These are phyloP conservation scores for Semicossyphus pulcher DNA, from an alignment of 2,113 vertebrate genomes.

Conservation along the genomic window DNA sequence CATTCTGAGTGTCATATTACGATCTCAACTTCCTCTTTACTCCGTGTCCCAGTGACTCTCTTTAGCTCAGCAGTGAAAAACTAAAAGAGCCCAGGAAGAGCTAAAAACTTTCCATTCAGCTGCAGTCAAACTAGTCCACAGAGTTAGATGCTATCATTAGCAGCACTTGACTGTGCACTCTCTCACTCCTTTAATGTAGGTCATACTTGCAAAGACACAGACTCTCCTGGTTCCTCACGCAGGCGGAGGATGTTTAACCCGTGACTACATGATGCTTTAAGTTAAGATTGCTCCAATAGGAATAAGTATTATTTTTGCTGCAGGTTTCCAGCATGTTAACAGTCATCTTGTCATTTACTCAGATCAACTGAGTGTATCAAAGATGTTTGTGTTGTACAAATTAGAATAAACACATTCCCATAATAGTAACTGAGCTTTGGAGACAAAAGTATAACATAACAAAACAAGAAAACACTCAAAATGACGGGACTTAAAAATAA, in stretches of 20 bases:
- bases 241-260: background rate
- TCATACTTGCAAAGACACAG: background rate
- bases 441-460: slow-evolving; percentile 3
- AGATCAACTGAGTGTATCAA: slow-evolving; percentile 7
- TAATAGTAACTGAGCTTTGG: background rate
- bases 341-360: slow-evolving; percentile 15
- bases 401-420: background rate
- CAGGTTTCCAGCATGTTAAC: slow-evolving; percentile 27
- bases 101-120: slow-evolving; percentile 8
- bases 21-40: slow-evolving; percentile 26
- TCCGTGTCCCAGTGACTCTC: background rate
- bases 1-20: slow-evolving; percentile 22
- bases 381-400: slow-evolving; percentile 3
- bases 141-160: background rate
- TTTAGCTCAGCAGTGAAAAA: slow-evolving; percentile 6
- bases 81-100: background rate
- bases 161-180: background rate
- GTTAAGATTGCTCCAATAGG: slow-evolving; percentile 15
- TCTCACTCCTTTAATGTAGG: background rate
- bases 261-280: background rate
- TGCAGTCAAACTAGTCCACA: background rate
- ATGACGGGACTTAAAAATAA: slow-evolving; percentile 42
- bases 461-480: slow-evolving; percentile 12
- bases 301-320: slow-evolving; percentile 9
- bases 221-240: background rate